phyloP scores from a whole-genome alignment of 1,140 invertebrate genomes.

The Tenebrio molitor region DNA sequence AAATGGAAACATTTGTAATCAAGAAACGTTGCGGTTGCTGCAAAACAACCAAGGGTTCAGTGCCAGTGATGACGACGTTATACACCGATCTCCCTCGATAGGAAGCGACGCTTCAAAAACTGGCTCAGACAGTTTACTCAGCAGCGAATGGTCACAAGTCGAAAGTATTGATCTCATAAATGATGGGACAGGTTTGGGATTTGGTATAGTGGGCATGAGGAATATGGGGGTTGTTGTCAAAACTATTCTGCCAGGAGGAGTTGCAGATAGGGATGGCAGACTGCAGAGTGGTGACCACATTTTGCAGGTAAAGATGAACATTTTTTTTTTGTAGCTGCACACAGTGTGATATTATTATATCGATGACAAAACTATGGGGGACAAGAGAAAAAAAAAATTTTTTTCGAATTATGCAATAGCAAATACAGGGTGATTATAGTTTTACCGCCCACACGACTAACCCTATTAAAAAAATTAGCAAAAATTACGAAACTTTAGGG shows the following conservation, averaged over 20 bases:
- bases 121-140: conserved; percentile 81
- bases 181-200: conserved; percentile 95
- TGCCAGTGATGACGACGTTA: conserved; percentile 65
- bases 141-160: conserved; percentile 95
- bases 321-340: too few relatives aligned
- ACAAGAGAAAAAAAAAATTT: too few relatives aligned
- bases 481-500: too few relatives aligned
- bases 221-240: conserved; percentile 98
- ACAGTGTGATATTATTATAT: too few relatives aligned
- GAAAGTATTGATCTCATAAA: conserved; percentile 96
- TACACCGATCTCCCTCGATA: conserved; percentile 76
- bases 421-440: too few relatives aligned
- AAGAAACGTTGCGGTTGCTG: conserved; percentile 84
- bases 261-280: conserved; percentile 94
- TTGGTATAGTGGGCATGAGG: conserved; percentile 97
- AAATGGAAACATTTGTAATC: conserved; percentile 88
- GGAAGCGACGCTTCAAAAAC: conserved; percentile 81
- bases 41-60: conserved; percentile 83
- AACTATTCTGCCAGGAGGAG: conserved; percentile 94
- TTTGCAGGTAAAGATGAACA: conserved; percentile 80
- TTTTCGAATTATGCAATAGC: too few relatives aligned
- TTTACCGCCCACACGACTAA: too few relatives aligned
- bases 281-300: conserved; percentile 97
- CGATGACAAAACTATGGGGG: too few relatives aligned
- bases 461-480: too few relatives aligned